Percentiles rank a stretch among this genome's conserved stretches.
Conservation (phyloP, 2,113 vertebrate species). For the Dicentrarchus labrax region DNA sequence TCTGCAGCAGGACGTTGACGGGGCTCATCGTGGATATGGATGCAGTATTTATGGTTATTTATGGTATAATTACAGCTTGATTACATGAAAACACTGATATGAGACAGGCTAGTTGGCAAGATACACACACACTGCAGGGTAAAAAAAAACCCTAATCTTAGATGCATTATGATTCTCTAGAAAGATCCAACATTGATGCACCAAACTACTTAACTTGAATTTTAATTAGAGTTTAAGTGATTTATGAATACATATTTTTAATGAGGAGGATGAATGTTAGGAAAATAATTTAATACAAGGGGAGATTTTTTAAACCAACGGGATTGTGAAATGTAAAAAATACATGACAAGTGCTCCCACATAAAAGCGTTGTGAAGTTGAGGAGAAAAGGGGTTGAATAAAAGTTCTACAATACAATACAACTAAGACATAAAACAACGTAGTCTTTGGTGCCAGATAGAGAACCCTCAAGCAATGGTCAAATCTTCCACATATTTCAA, state of each 20-base stretch:
- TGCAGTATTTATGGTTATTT: conserved; percentile 73
- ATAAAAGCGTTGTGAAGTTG: not conserved
- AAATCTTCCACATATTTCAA: not conserved
- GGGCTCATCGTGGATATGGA: conserved; percentile 58
- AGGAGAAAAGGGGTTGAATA: not conserved
- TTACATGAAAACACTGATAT: conserved; percentile 62
- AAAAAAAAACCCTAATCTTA: not conserved
- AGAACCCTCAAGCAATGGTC: not conserved
- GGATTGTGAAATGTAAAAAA: conserved; percentile 26
- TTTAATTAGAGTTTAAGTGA: not conserved
- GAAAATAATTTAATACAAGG: not conserved
- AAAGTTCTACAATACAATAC: no score
- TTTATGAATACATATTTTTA: not conserved
- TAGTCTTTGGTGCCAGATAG: not conserved
- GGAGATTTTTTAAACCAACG: conserved; percentile 2
- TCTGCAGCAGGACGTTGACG: conserved; percentile 50
- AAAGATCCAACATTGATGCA: not conserved
- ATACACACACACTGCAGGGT: conserved; percentile 1
- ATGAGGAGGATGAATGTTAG: not conserved
- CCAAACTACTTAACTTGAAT: conserved; percentile 23
- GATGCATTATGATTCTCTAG: not conserved
- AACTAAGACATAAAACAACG: not conserved
- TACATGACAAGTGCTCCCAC: not conserved
- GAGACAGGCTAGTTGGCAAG: conserved; percentile 30
- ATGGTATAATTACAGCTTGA: conserved; percentile 68